phyloP scores from a whole-genome alignment of 2,888 invertebrate species.

The Oligia fasciuncula region DNA sequence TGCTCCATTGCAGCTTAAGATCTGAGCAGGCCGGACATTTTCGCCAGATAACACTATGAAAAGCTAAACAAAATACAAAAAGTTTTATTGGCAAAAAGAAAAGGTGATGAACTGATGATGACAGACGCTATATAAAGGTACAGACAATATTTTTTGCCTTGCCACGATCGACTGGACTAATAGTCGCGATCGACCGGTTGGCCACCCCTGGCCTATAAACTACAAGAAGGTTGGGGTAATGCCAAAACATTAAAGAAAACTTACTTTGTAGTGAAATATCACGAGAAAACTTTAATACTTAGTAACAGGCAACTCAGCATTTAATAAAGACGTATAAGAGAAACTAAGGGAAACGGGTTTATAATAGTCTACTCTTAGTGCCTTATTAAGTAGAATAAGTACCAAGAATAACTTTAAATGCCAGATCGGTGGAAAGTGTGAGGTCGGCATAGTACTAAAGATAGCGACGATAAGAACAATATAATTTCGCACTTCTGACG shows the following conservation, averaged over 20 bases:
- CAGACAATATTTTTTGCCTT: no score
- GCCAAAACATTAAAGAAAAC: background rate
- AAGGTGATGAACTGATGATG: no score
- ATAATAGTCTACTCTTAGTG: conserved; percentile 40
- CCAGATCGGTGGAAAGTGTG: conserved; percentile 48
- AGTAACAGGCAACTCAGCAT: background rate
- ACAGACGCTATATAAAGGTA: no score
- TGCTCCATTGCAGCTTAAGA: background rate
- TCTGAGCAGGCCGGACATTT: background rate
- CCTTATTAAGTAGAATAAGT: conserved; percentile 45
- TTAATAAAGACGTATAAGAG: conserved; percentile 38
- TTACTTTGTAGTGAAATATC: conserved; percentile 1
- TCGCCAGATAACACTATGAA: background rate
- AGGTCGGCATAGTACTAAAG: conserved; percentile 13
- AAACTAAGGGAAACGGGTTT: conserved; percentile 34
- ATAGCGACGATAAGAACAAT: conserved; percentile 43
- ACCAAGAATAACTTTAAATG: conserved; percentile 41
- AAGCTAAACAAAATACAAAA: background rate
- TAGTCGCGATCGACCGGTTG: no score
- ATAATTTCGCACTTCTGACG: conserved; percentile 32
- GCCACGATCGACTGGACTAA: no score
- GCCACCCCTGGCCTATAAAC: background rate
- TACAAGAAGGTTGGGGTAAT: background rate
- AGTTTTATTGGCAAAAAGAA: no score
- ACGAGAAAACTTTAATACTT: conserved; percentile 23